Evolutionary conservation across 2,888 invertebrate species (phyloP), one percentile per base, ranked within the genome.

Genomic region (Allophyes oxyacanthae): DNA sequence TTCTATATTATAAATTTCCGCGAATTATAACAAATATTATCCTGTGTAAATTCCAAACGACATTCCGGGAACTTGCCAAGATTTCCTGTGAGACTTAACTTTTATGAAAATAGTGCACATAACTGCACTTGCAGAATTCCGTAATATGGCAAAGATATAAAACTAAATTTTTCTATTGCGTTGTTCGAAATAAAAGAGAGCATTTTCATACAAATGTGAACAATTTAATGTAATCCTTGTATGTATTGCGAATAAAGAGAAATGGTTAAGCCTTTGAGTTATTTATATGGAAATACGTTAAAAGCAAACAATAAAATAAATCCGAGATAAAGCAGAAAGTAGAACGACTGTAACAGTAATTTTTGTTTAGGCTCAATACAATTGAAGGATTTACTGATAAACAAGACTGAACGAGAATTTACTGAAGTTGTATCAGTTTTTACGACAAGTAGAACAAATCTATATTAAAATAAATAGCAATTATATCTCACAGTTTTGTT

Each of bases 21-120:
- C 33, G 45, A 34, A 63, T 40, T 55, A 55, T 15, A 40, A 14
- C 32, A 37, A 50, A 34, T 20, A 46, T 59, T 73, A 52, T 63
- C 55, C 60, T 59, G 37, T 45, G 69, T 65, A 64, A 69, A 61
- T 61, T 57, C 72, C 75, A 54, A 36, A 38, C 0, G n/a, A 2
- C 43, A 52, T 61, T 68, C 48, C 30, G 34, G 60, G 46, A 57
- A 72, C 34, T 43, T 8, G n/a, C 8, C 30, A 49, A 42, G 15
- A 46, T 58, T 55, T 53, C 57, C 54, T 67, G 20, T 33, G 11
- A 44, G 37, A 49, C n/a, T 50, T 11, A 34, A 42, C 37, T 30
- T 43, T 40, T 46, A 60, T 55, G 30, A 43, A 50, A 52, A 49
- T 50, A 32, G 10, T 20, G 0, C 13, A 30, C 8, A 11, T 9